Percentiles rank a stretch among this genome's conserved stretches.
phyloP scores from a whole-genome alignment of 2,888 invertebrate genomes.

The Choreutis nemorana region DNA sequence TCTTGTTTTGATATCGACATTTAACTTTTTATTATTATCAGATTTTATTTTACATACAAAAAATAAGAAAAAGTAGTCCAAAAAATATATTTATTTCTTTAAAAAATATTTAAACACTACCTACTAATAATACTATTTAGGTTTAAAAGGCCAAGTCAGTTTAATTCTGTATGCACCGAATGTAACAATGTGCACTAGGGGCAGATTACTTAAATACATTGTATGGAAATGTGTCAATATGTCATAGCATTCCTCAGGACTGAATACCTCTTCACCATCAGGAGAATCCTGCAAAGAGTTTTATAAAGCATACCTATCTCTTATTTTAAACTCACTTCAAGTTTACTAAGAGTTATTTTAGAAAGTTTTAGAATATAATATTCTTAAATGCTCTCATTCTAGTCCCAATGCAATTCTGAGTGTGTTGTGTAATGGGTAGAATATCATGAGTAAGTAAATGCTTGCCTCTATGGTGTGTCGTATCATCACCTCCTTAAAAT shows the following conservation, averaged over 20 bases:
- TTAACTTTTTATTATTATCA: too few species aligned
- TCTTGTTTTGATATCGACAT: too few species aligned
- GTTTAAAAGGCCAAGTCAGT: conserved; percentile 41
- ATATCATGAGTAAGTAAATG: not conserved
- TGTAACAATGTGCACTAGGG: conserved; percentile 42
- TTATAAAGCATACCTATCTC: too few species aligned
- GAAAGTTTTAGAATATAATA: too few species aligned
- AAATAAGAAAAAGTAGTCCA: conserved; percentile 1
- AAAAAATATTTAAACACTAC: conserved; percentile 1
- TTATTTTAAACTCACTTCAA: too few species aligned
- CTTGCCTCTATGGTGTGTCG: conserved; percentile 45
- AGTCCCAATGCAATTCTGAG: not conserved
- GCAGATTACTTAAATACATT: conserved; percentile 41
- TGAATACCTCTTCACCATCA: conserved; percentile 40
- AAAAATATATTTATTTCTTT: too few species aligned
- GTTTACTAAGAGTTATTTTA: too few species aligned
- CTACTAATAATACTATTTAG: too few species aligned
- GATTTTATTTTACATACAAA: not conserved
- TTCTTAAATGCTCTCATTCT: too few species aligned
- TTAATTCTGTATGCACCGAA: conserved; percentile 40
- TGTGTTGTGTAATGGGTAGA: not conserved
- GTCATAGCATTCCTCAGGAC: conserved; percentile 44
- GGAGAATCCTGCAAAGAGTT: conserved; percentile 41
- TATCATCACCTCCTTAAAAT: conserved; percentile 46
- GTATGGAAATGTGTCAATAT: conserved; percentile 51